Base-by-base conservation (phyloP, 1,140 invertebrate genomes). In the Papilio xuthus region DNA sequence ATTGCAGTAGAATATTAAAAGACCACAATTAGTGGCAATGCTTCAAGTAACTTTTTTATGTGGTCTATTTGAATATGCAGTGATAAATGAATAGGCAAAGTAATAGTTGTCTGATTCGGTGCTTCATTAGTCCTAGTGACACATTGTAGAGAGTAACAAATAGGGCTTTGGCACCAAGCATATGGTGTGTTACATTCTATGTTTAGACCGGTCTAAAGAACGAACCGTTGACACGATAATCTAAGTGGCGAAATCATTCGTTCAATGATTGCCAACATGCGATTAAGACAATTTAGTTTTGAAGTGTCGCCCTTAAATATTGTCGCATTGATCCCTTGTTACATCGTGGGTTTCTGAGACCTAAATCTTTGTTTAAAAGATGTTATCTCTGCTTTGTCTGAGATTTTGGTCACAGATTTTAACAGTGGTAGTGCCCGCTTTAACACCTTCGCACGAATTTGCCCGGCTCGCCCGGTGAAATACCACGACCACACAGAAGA, bases 151-250 rank as follows among this genome's bases (percentile, higher is more conserved):
- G 13, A 67, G 13, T 67, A 67, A 67, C 60, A 67, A 67, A 67
- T 67, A 28, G 60, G 23, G 60, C 26, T 67, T 67, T 67, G 60
- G 60, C 60, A 67, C 13, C 60, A 67, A 12, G 12, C 15, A 28
- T 67, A 32, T 28, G 42, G 71, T 42, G 71, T 72, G 71, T 72
- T 72, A 44, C n/a, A 20, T 73, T 73, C 71, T 73, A 73, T 44
- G 41, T 73, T 73, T 73, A 73, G 71, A 20, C 3, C 41, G 42
- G 41, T 41, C 71, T 72, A 42, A 73, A 73, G 71, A 23, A 47
- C 71, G 41, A 50, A 20, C 41, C 42, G 71, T 73, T 73, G 71
- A 73, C 37, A 72, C 60, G 42, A 26, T 41, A 73, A 42, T 47
- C 71, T 23, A 8, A 4, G 71, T 73, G 71, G 20, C 42, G 71